Base-by-base conservation (phyloP, 2,888 invertebrate species). In the Troides aeacus region DNA sequence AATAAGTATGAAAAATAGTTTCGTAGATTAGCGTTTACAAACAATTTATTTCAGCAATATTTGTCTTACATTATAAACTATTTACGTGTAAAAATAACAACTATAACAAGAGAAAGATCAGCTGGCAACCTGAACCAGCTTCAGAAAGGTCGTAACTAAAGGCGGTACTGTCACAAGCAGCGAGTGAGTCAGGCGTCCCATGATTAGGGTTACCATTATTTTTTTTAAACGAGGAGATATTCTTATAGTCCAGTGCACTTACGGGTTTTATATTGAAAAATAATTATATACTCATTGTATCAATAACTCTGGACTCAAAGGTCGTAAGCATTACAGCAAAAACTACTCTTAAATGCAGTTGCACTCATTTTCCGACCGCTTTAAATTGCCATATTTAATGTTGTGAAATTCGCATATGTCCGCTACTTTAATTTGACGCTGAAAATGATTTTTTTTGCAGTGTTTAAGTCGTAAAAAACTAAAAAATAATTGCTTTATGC, bases 51-150 rank as follows among this genome's bases (percentile, higher is more conserved):
- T 6, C 53, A 6, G 5, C 17, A 5, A 53, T 53, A 6, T n/a
- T 53, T n/a, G 18, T 15, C 12, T 46, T 15, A n/a, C 53, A 18
- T 53, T 53, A 12, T 53, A 53, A 53, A 53, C 53, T 7, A n/a
- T 10, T n/a, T 53, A n/a, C n/a, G n/a, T 53, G 12, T 46, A 46
- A 46, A n/a, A 4, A 53, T n/a, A n/a, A n/a, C 21, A 24, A 36
- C 18, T 42, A 42, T 67, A 62, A 23, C 59, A 18, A 64, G 36
- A 50, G 50, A 24, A 60, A 56, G 60, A 60, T 56, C 66, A 60
- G 60, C 66, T 70, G 70, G 70, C 66, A 70, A 70, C 63, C 30
- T 66, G 63, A 61, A 50, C 39, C 57, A 21, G 62, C 12, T 58
- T 59, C 42, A 42, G 63, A 70, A 62, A 60, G 66, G 70, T 64